These are phyloP conservation scores for Lerema accius DNA, from an alignment of 1,140 invertebrate species.

Conservation along the genomic window DNA sequence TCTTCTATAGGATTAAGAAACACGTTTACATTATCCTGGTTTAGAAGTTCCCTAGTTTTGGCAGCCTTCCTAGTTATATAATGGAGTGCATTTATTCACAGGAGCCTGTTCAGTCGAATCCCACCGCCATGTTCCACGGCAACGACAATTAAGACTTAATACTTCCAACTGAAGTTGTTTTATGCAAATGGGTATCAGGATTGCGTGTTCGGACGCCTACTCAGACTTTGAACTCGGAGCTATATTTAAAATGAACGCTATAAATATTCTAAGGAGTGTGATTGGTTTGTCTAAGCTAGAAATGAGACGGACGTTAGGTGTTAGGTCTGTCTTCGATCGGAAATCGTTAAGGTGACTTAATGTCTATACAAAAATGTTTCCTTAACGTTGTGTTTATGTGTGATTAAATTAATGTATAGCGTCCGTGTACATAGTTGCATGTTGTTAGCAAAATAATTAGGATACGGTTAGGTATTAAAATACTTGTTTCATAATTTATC, in stretches of 20 bases:
- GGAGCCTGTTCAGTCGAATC: constrained; percentile 56
- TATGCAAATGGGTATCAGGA: constrained; percentile 68
- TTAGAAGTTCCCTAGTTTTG: not conserved
- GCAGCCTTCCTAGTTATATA: constrained; percentile 42
- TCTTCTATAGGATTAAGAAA: not conserved
- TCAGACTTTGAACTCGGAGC: constrained; percentile 40
- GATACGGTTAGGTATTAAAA: constrained; percentile 26
- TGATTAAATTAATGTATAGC: not conserved
- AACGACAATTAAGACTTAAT: constrained; percentile 79
- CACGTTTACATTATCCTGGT: constrained; percentile 3
- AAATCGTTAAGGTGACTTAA: not conserved
- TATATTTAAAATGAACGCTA: constrained; percentile 58
- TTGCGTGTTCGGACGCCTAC: constrained; percentile 76
- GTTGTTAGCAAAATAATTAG: too few species aligned
- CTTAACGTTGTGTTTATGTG: not conserved
- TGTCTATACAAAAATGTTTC: not conserved
- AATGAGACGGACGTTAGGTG: constrained; percentile 25
- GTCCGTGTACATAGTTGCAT: too few species aligned
- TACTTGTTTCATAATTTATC: constrained; percentile 38
- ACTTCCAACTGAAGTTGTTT: constrained; percentile 74
- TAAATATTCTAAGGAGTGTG: constrained; percentile 46
- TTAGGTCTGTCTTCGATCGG: constrained; percentile 4
- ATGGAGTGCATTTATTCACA: constrained; percentile 52
- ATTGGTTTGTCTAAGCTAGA: constrained; percentile 42
- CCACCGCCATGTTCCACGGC: constrained; percentile 51